Evolutionary conservation across 2,797 vertebrate species (phyloP).

Genomic region (Numenius phaeopus): DNA sequence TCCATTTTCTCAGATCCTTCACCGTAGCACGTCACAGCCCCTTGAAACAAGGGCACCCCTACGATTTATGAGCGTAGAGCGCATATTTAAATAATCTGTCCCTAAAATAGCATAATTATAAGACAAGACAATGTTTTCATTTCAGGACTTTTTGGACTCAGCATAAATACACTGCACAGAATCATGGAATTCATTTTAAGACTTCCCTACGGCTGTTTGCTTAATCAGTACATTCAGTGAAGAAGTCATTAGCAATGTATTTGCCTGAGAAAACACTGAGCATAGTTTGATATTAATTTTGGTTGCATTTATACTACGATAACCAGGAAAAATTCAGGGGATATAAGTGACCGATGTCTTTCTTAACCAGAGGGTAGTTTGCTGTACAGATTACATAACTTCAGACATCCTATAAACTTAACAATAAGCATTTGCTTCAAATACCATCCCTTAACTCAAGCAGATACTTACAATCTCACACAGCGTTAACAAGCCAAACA

Average conservation of each 20-base stretch:
- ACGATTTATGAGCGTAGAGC: neutral
- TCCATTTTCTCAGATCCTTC: neutral
- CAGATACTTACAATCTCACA: neutral
- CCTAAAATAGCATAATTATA: slow-evolving; percentile 21
- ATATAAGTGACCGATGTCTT: neutral
- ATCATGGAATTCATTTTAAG: slow-evolving; percentile 22
- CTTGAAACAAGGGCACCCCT: neutral
- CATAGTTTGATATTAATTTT: neutral
- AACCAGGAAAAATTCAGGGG: neutral
- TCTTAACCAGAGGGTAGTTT: neutral
- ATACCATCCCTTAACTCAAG: neutral
- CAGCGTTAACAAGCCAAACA: neutral
- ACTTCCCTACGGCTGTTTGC: slow-evolving; percentile 42
- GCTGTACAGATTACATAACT: neutral
- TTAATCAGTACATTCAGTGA: slow-evolving; percentile 51
- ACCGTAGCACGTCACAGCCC: neutral
- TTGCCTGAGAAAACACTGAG: slow-evolving; percentile 39
- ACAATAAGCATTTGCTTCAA: neutral
- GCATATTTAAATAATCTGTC: neutral
- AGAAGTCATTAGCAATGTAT: slow-evolving; percentile 46
- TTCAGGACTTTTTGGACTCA: slow-evolving; percentile 35
- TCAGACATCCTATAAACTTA: neutral
- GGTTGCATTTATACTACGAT: neutral
- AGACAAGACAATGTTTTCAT: slow-evolving; percentile 42
- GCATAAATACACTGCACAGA: slow-evolving; percentile 22